Evolutionary conservation across 2,888 invertebrate genomes (phyloP).

Genomic region (Xestoiulus laeticollis): DNA sequence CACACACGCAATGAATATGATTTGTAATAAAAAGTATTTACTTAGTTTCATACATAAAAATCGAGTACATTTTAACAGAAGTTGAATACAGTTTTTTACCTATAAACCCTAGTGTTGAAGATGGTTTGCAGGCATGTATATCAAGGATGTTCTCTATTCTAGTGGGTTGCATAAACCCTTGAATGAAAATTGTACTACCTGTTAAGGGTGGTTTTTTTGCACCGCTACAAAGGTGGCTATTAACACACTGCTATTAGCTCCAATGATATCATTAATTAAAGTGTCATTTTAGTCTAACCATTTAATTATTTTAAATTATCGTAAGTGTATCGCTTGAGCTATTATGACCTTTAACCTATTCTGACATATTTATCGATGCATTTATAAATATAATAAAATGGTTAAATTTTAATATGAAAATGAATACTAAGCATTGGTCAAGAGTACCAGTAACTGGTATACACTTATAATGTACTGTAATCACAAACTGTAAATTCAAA

Average conservation of each 20-base stretch:
- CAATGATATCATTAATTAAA: not conserved
- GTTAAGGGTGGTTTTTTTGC: not conserved
- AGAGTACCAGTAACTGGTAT: not conserved
- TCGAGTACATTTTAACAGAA: not conserved
- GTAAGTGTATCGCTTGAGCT: not conserved
- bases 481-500: not conserved
- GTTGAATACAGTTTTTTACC: not conserved
- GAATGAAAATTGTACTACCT: conserved; percentile 7
- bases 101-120: not conserved
- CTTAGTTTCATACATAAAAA: conserved; percentile 16
- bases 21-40: conserved; percentile 7
- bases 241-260: too few species aligned
- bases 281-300: not conserved
- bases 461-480: not conserved
- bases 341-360: not conserved
- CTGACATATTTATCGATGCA: not conserved
- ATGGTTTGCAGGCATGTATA: not conserved
- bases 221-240: not conserved
- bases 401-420: not conserved
- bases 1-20: not conserved
- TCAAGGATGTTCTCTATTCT: not conserved
- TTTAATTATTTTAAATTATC: not conserved
- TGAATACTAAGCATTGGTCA: not conserved
- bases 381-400: conserved; percentile 24
- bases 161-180: not conserved